Conservation (phyloP, 2,797 vertebrate genomes). For the Pogoniulus pusillus region DNA sequence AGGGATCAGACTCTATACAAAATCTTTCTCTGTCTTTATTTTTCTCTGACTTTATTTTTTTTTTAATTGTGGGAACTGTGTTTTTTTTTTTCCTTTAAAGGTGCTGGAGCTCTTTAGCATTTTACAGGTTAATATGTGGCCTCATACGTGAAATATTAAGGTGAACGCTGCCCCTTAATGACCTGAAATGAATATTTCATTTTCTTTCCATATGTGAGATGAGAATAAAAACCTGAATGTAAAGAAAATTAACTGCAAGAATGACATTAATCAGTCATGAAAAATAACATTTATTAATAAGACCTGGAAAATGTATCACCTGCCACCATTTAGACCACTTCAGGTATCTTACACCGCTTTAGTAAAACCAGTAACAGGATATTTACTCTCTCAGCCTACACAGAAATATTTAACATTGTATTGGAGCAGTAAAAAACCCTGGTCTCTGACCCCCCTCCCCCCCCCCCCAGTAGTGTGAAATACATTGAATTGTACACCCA, state of each 20-base stretch:
- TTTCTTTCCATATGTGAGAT: background rate
- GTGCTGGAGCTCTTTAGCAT: background rate
- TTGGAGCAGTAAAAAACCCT: background rate
- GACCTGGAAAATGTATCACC: background rate
- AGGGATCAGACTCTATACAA: background rate
- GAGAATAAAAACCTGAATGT: background rate
- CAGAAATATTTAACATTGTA: background rate
- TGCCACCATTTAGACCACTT: background rate
- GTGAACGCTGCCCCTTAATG: background rate
- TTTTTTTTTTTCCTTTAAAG: rapidly evolving
- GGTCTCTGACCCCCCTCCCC: background rate
- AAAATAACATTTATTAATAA: conserved; percentile 26
- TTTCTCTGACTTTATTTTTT: background rate
- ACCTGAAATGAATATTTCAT: background rate
- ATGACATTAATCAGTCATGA: background rate
- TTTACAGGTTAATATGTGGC: background rate
- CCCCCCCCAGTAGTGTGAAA: background rate
- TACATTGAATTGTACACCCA: background rate
- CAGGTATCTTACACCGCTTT: background rate
- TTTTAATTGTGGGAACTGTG: background rate
- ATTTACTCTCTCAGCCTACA: background rate
- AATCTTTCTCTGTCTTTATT: background rate
- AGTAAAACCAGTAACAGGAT: background rate
- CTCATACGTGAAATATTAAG: background rate
- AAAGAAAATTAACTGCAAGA: background rate